Evolutionary conservation across 2,113 vertebrate species (phyloP).

Genomic region (Uria lomvia): DNA sequence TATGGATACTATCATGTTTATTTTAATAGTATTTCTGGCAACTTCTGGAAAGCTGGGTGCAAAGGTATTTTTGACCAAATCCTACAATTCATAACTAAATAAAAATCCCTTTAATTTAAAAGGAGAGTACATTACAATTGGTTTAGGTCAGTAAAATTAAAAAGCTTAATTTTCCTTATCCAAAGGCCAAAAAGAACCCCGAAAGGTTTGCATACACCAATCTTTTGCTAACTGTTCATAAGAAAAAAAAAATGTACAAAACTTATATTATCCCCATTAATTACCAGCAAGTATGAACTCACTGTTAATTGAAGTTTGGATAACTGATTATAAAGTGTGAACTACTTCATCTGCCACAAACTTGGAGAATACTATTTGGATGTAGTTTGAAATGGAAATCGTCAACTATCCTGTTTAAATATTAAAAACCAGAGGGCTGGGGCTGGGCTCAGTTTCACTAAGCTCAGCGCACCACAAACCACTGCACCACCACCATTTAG

Average conservation of each 20-base stretch:
- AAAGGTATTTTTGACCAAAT: background rate
- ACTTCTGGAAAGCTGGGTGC: background rate
- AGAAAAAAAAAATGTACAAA: background rate
- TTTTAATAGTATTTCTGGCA: background rate
- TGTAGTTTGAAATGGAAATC: background rate
- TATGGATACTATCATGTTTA: background rate
- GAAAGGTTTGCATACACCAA: background rate
- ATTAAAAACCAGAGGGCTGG: constrained; percentile 10
- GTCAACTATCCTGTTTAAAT: background rate
- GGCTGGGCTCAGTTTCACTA: background rate
- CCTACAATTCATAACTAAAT: background rate
- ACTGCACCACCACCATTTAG: background rate
- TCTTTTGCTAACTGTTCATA: background rate
- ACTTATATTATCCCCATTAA: background rate
- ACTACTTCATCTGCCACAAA: background rate
- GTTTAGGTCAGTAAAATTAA: background rate
- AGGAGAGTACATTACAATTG: background rate
- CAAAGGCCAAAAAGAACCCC: background rate
- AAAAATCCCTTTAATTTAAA: background rate
- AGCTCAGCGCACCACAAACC: background rate
- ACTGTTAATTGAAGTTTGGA: background rate
- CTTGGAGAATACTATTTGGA: background rate
- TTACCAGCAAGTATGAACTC: background rate
- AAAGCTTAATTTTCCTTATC: background rate
- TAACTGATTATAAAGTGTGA: background rate